Base-by-base conservation (phyloP, 2,113 vertebrate species). In the Cyanoderma ruficeps region DNA sequence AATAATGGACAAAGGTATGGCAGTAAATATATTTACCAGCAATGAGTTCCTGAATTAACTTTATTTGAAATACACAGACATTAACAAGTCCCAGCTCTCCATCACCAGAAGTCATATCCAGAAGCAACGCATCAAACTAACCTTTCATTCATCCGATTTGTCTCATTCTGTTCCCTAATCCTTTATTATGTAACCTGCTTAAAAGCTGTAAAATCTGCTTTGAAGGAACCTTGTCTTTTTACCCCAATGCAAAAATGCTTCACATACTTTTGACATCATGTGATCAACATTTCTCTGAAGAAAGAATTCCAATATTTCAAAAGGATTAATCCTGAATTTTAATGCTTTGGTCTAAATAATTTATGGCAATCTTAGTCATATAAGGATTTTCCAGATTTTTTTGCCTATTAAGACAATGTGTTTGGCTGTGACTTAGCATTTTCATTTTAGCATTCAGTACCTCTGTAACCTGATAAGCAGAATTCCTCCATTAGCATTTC, bases 201-300 rank as follows among this genome's bases (percentile, higher is more conserved):
- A 95, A 96, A 94, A 92, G 83, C 94, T 93, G 71, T 39, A 95
- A 96, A 97, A 94, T 94, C 85, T 93, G 92, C 85, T 94, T 95
- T 85, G 92, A 95, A 92, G 85, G 76, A 95, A 94, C 91, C 78
- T 87, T 91, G 89, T 93, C 89, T 88, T 95, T 96, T 83, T 79
- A 87, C 53, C 81, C 70, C 69, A 84, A 49, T 83, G 68, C 68
- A 88, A 97, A 97, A 94, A 93, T 94, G 77, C 30, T 87, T 93
- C 71, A 77, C 90, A 94, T 96, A 76, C 84, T 96, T 96, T 33
- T 27, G 31, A 76, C 35, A 93, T 64, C 93, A 96, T 92, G 84
- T 95, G 95, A 95, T 60, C 37, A 75, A 37, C 4, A 4, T 39
- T 75, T 71, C 79, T 65, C 90, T 76, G 50, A 83, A 93, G 75